Conservation (phyloP, 2,888 invertebrate species). For the Agrochola lota region DNA sequence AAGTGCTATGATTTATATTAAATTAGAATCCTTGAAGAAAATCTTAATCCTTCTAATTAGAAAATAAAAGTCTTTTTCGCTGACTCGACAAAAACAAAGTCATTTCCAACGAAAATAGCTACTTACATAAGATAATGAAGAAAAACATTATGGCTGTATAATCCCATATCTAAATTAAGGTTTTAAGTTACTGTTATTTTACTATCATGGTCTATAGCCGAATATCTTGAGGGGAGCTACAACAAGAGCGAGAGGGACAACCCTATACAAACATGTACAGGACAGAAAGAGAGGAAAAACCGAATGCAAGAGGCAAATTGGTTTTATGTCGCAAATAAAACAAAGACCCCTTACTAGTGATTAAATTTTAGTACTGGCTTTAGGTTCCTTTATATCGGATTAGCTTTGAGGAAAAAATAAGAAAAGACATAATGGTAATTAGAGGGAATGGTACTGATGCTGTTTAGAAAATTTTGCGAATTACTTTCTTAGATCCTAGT, state of each 20-base stretch:
- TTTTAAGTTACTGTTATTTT: conserved; percentile 69
- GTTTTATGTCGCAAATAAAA: conserved; percentile 70
- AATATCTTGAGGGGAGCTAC: conserved; percentile 54
- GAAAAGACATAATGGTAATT: conserved; percentile 47
- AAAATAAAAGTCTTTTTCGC: neutral
- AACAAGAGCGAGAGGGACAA: conserved; percentile 33
- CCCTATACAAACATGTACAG: conserved; percentile 5
- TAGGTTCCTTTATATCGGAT: conserved; percentile 62
- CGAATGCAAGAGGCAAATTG: conserved; percentile 62
- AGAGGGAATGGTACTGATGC: conserved; percentile 16
- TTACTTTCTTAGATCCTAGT: conserved; percentile 9
- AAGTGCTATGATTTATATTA: neutral
- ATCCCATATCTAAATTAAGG: conserved; percentile 68
- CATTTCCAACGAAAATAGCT: conserved; percentile 24
- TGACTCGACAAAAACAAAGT: neutral
- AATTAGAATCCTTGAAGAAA: neutral
- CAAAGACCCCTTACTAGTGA: conserved; percentile 68
- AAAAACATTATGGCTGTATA: conserved; percentile 53
- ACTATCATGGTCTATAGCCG: conserved; percentile 61
- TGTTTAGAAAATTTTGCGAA: neutral
- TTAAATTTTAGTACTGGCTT: conserved; percentile 71
- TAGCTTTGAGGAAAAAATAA: conserved; percentile 53
- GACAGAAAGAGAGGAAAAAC: conserved; percentile 34
- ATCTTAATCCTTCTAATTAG: neutral
- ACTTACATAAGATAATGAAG: conserved; percentile 41